These are phyloP conservation scores for Scaptomyza flava DNA, from an alignment of 2,888 invertebrate species.

Conservation along the genomic window DNA sequence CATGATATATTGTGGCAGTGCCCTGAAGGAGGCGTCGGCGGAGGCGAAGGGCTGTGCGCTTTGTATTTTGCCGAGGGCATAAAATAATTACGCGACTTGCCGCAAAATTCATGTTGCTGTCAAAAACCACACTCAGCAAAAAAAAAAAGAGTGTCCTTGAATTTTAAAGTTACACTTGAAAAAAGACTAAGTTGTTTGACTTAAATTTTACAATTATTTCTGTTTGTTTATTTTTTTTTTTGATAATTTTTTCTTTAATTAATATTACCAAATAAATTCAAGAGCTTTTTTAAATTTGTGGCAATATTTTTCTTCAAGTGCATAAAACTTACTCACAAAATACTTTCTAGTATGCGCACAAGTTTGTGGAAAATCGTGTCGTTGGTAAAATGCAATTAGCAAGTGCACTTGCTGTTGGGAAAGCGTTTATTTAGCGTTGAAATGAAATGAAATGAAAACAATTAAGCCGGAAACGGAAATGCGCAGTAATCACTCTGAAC, in stretches of 20 bases:
- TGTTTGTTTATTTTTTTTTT: too few relatives aligned
- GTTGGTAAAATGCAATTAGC: conserved; percentile 54
- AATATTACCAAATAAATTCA: neutral
- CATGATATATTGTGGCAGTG: conserved; percentile 64
- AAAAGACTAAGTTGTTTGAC: too few relatives aligned
- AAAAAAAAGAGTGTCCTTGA: conserved; percentile 5
- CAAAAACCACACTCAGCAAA: conserved; percentile 36
- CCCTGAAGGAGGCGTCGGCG: conserved; percentile 6
- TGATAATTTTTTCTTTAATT: too few relatives aligned
- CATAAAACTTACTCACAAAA: conserved; percentile 11
- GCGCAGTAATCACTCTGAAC: conserved; percentile 21
- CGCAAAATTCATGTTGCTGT: conserved; percentile 75
- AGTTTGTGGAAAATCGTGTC: conserved; percentile 36
- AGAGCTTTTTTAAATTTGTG: neutral
- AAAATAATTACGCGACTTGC: conserved; percentile 80
- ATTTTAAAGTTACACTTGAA: neutral
- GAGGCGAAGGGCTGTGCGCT: conserved; percentile 28
- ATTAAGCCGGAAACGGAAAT: conserved; percentile 63
- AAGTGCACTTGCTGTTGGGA: conserved; percentile 39
- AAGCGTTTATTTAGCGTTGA: conserved; percentile 57
- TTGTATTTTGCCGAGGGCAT: conserved; percentile 66
- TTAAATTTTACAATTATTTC: too few relatives aligned
- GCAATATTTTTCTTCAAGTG: neutral
- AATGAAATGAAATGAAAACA: conserved; percentile 66
- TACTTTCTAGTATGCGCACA: conserved; percentile 17